Evolutionary conservation across 1,140 invertebrate genomes (phyloP).

Genomic region (Idris sp.): DNA sequence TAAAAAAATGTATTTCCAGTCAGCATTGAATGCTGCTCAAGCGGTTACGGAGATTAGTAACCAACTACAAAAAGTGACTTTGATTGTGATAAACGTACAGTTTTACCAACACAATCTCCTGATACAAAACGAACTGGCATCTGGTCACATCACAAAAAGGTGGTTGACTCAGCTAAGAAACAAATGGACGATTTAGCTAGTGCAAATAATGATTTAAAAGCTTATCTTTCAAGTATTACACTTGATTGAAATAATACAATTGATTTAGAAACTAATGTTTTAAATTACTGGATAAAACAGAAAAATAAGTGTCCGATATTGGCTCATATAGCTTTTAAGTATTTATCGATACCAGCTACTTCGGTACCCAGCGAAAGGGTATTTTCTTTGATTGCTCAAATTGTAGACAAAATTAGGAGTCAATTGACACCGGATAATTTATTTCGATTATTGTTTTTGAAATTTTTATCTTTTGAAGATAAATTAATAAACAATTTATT

Average conservation of each 20-base stretch:
- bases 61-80: no score
- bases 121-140: background rate
- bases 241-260: no score
- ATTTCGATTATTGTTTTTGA: constrained; percentile 1
- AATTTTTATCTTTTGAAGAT: background rate
- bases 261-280: constrained; percentile 7
- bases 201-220: constrained; percentile 1
- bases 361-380: constrained; percentile 8
- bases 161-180: constrained; percentile 3
- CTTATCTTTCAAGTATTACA: background rate
- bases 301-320: background rate
- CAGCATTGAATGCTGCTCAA: background rate
- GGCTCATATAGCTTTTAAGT: background rate
- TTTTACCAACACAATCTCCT: no score
- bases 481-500: no score
- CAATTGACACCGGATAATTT: background rate
- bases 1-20: constrained; percentile 20
- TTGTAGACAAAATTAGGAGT: background rate
- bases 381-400: background rate
- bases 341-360: constrained; percentile 2
- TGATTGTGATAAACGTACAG: no score
- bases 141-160: constrained; percentile 1
- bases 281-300: constrained; percentile 4
- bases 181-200: background rate
- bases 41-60: constrained; percentile 1